Evolutionary conservation across 1,140 invertebrate genomes (phyloP).

Genomic region (Drosophila obscura): DNA sequence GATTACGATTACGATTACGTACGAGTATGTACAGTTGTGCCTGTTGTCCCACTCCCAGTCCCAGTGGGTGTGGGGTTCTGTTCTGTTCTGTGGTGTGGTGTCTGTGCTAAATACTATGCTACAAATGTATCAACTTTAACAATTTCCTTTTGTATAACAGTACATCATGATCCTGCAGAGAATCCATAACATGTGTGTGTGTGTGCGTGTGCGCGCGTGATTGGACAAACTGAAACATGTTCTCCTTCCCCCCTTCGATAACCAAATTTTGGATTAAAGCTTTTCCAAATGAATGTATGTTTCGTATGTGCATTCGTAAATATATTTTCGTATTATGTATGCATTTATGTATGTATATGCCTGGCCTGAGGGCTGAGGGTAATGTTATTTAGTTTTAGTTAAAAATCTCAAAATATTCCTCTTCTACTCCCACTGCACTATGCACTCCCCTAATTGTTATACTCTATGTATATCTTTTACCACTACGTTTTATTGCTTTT

Average conservation of each 20-base stretch:
- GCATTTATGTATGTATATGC: slow-evolving; percentile 19
- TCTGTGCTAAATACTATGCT: slow-evolving; percentile 61
- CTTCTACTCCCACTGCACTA: not conserved
- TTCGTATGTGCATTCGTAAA: slow-evolving; percentile 10
- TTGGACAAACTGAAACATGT: slow-evolving; percentile 54
- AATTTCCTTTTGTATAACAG: slow-evolving; percentile 69
- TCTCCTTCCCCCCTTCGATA: slow-evolving; percentile 50
- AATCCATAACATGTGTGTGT: slow-evolving; percentile 44
- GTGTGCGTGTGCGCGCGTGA: slow-evolving; percentile 49
- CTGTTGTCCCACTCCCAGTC: no score
- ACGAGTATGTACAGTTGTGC: slow-evolving; percentile 39
- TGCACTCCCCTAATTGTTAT: slow-evolving; percentile 19
- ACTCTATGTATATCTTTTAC: slow-evolving; percentile 56
- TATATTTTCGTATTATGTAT: slow-evolving; percentile 33
- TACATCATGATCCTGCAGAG: slow-evolving; percentile 51
- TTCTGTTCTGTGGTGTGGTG: slow-evolving; percentile 30
- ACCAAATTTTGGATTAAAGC: slow-evolving; percentile 64
- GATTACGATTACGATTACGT: slow-evolving; percentile 19
- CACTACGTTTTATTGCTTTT: slow-evolving; percentile 84
- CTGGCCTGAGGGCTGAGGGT: not conserved
- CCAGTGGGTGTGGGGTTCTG: slow-evolving; percentile 16
- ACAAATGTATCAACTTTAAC: slow-evolving; percentile 76
- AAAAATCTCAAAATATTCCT: slow-evolving; percentile 31
- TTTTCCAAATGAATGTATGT: slow-evolving; percentile 54
- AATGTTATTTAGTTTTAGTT: slow-evolving; percentile 11